These are phyloP conservation scores for Acanthis flammea DNA, from an alignment of 2,797 vertebrate genomes.

Conservation along the genomic window DNA sequence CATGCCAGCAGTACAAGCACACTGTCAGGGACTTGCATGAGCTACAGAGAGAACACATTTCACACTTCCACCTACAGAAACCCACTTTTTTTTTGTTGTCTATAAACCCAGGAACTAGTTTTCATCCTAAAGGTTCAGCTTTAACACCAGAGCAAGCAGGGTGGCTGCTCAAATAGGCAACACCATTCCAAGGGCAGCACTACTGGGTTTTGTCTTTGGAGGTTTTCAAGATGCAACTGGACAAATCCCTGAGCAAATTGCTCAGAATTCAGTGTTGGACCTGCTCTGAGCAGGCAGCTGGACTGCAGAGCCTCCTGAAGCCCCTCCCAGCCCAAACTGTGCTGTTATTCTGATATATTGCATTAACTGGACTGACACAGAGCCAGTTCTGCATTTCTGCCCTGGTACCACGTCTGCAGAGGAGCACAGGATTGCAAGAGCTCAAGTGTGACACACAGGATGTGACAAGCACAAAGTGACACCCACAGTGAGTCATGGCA, in stretches of 20 bases:
- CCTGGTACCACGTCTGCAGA: not conserved
- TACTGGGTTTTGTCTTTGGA: not conserved
- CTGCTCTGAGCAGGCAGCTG: not conserved
- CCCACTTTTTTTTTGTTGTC: not conserved
- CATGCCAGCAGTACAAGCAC: not conserved
- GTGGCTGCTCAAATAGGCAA: not conserved
- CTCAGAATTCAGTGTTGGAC: not conserved
- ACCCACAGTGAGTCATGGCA: not conserved
- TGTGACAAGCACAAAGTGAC: not conserved
- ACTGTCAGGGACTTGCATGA: accelerated
- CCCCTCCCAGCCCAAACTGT: accelerated
- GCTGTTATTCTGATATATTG: accelerated
- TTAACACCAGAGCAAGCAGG: not conserved
- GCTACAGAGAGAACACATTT: not conserved
- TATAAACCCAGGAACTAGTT: not conserved
- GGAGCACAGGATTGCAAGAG: not conserved
- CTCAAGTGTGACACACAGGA: not conserved
- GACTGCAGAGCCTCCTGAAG: not conserved
- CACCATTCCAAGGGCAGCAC: not conserved
- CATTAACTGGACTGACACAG: accelerated
- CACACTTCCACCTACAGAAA: not conserved
- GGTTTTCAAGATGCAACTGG: not conserved
- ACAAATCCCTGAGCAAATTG: not conserved
- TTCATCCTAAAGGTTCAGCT: not conserved
- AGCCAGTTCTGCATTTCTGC: not conserved